These are phyloP conservation scores for Typhlichthys eigenmanni DNA, from an alignment of 2,797 vertebrate genomes.

Conservation along the genomic window DNA sequence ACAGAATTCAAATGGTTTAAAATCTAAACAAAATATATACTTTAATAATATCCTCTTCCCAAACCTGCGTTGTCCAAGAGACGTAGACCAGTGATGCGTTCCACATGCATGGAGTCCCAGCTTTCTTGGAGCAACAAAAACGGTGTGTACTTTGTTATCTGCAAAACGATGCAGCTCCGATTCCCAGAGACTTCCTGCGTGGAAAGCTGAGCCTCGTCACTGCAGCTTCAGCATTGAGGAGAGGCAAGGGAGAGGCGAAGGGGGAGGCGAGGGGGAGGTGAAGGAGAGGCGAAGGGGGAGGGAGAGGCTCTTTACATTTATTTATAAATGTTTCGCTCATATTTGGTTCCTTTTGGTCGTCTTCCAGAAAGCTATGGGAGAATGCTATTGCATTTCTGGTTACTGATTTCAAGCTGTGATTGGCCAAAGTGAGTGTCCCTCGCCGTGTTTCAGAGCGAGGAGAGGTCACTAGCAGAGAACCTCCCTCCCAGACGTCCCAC, in stretches of 20 bases:
- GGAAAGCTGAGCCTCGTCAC: conserved; percentile 1
- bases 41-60: conserved; percentile 39
- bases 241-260: conserved; percentile 6
- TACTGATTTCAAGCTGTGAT: conserved; percentile 48
- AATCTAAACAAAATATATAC: conserved; percentile 38
- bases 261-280: conserved; percentile 22
- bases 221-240: conserved; percentile 22
- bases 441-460: conserved; percentile 57
- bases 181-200: conserved; percentile 27
- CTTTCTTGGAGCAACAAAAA: conserved; percentile 12
- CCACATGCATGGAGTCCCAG: conserved; percentile 38
- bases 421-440: conserved; percentile 52
- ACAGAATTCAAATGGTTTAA: conserved; percentile 14
- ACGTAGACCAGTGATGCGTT: conserved; percentile 34
- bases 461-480: conserved; percentile 64
- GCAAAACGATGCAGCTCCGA: conserved; percentile 15
- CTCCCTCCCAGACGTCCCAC: conserved; percentile 61
- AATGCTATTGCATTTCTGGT: conserved; percentile 44
- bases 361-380: conserved; percentile 9
- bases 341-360: not conserved
- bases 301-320: not conserved
- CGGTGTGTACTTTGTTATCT: conserved; percentile 28
- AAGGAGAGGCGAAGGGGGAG: conserved; percentile 26
- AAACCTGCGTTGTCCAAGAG: conserved; percentile 29
- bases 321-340: not conserved